Evolutionary conservation across 2,888 invertebrate genomes (phyloP).

Genomic region (Acanthoscelides obtectus): DNA sequence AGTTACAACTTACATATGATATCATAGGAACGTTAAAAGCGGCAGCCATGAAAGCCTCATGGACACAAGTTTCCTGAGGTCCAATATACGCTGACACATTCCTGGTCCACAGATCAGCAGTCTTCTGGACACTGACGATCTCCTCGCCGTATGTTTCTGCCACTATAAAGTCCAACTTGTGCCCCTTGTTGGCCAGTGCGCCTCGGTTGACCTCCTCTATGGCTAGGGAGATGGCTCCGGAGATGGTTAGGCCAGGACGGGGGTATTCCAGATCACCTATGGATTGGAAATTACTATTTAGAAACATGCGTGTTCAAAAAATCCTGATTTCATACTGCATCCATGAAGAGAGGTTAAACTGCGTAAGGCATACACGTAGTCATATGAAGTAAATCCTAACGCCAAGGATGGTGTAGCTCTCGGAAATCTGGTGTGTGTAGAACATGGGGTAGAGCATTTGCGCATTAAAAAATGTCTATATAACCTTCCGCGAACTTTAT

Average conservation of each 20-base stretch:
- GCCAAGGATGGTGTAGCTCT: too few species aligned
- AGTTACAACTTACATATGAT: slow-evolving; percentile 84
- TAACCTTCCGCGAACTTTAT: too few species aligned
- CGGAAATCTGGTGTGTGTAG: too few species aligned
- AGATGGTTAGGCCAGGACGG: slow-evolving; percentile 67
- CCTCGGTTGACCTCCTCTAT: slow-evolving; percentile 71
- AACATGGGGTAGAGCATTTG: too few species aligned
- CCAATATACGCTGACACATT: slow-evolving; percentile 88
- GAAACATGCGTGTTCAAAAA: neutral
- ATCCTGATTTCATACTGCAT: neutral
- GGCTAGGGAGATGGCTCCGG: slow-evolving; percentile 84
- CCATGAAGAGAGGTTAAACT: too few species aligned
- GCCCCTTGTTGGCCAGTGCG: slow-evolving; percentile 55
- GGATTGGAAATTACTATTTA: neutral
- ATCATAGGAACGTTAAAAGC: slow-evolving; percentile 94
- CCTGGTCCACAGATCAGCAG: slow-evolving; percentile 77
- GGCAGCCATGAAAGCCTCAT: slow-evolving; percentile 90
- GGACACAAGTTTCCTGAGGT: slow-evolving; percentile 85
- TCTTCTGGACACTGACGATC: slow-evolving; percentile 77
- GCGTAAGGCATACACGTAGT: too few species aligned
- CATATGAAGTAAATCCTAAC: too few species aligned
- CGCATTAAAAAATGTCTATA: too few species aligned
- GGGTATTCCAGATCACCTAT: slow-evolving; percentile 72
- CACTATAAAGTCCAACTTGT: slow-evolving; percentile 72
- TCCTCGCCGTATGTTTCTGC: slow-evolving; percentile 92